Base-by-base conservation (phyloP, 2,888 invertebrate genomes). In the Ypsolopha sequella region DNA sequence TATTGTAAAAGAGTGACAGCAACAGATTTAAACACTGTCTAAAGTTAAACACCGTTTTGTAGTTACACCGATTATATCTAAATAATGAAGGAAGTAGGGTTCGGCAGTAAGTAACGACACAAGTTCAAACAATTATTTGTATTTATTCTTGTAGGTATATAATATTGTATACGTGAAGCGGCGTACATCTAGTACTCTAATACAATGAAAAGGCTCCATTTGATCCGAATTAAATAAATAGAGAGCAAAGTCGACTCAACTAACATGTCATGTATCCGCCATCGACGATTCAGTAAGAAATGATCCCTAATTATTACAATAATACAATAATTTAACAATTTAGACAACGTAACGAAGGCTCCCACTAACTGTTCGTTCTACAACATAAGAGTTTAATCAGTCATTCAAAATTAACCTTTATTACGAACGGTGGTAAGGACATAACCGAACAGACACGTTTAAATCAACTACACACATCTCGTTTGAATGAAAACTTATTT, bases 71-170 rank as follows among this genome's bases (percentile, higher is more conserved):
- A n/a, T n/a, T n/a, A n/a, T 24, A 24, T 24, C 4, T 4, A 24
- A 24, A 24, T 24, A 24, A 4, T 24, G 24, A 24, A 24, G 24
- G 24, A 24, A 24, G 24, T 24, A 24, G 24, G 24, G 4, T 24
- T 3, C 2, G 24, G 24, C 4, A 24, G 24, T 24, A 24, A 24
- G 24, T 24, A 24, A 24, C 24, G 24, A 24, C 4, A 4, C 24
- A 24, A 52, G 67, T 80, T 69, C 77, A 84, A 84, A 84, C 84
- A 84, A 84, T 81, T 80, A 80, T 77, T 78, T 70, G 81, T 77
- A 77, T 81, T n/a, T 77, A 77, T 76, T 80, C 66, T 77, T 78
- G 79, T 82, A 51, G 50, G 50, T 41, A 76, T 78, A 77, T 78
- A 73, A 72, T 78, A 74, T 76, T 78, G 73, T 73, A 73, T 43